Evolutionary conservation across 2,113 vertebrate genomes (phyloP), one percentile per base, ranked within the genome.

Genomic region (Neopipo cinnamomea): DNA sequence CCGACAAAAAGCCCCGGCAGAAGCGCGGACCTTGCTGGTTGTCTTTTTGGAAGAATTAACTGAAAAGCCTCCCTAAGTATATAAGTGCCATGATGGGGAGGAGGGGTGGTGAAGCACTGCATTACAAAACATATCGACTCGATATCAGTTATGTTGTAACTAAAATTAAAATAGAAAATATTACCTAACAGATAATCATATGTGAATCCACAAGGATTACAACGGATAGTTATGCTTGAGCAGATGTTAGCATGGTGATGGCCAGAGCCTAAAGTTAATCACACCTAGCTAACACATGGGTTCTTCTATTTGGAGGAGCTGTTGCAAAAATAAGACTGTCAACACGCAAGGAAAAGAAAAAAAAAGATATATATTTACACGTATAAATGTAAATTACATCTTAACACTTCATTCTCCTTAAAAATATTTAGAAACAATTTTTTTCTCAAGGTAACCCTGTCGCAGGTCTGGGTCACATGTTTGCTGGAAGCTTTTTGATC

Each of bases 11-110:
- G 31, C 39, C 21, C 1, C 9, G 68, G 35, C 68, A 37, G 41
- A 8, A 44, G 18, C 2, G 2, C 1, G 62, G 22, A 0, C 30
- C 21, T 42, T 2, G 30, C 42, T 52, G 6, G 0, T 35, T 28
- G 24, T 73, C 37, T 18, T 61, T 61, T 44, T 28, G 18, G 22
- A n/a, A 24, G 46, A 49, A 46, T 35, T 41, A 11, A 14, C 37
- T 19, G 22, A 24, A 63, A 44, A 44, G 7, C 27, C n/a, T 41
- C n/a, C n/a, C 41, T 23, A 1, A 2, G 9, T 5, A 1, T 7
- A 5, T 23, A 30, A 42, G 11, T 18, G 20, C 20, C 35, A 5
- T 27, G 8, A 1, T n/a, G 42, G 20, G 55, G 50, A 58, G 68
- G n/a, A 73, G 12, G 46, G 6, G 12, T 30, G 63, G 15, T 16